phyloP scores from a whole-genome alignment of 1,140 invertebrate species.

The Ostrea edulis region DNA sequence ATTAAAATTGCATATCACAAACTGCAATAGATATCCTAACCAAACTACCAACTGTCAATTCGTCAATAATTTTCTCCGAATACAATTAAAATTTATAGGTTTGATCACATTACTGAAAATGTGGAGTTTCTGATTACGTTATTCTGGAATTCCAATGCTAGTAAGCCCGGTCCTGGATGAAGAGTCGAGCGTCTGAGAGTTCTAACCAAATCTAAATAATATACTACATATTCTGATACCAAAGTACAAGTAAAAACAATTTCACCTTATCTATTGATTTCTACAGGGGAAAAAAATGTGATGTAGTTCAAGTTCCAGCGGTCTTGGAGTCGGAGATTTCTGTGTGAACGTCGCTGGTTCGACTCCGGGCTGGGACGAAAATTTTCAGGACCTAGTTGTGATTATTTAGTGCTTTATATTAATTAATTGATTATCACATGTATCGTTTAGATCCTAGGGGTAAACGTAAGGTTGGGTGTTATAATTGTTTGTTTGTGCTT shows the following conservation, averaged over 20 bases:
- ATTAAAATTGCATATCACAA: conserved; percentile 27
- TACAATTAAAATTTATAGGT: conserved; percentile 2
- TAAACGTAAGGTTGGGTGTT: too few species aligned
- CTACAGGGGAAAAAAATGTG: too few species aligned
- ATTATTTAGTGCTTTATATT: too few species aligned
- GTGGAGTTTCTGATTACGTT: not conserved
- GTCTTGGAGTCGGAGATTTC: too few species aligned
- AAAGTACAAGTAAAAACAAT: not conserved
- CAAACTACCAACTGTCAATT: not conserved
- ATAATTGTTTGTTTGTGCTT: too few species aligned
- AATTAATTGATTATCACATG: too few species aligned
- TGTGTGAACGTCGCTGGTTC: too few species aligned
- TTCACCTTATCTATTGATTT: not conserved
- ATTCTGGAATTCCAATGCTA: not conserved
- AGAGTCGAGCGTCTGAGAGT: not conserved
- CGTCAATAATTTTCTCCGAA: conserved; percentile 10
- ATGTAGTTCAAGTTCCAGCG: too few species aligned
- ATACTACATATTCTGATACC: not conserved
- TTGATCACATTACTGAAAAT: not conserved
- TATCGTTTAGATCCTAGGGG: too few species aligned
- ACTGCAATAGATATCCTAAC: not conserved
- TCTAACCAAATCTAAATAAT: not conserved
- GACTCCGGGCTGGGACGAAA: too few species aligned
- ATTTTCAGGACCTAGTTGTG: too few species aligned
- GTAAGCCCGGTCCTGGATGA: not conserved